phyloP scores from a whole-genome alignment of 2,797 vertebrate species.

The Mormyrus hasselquistii region DNA sequence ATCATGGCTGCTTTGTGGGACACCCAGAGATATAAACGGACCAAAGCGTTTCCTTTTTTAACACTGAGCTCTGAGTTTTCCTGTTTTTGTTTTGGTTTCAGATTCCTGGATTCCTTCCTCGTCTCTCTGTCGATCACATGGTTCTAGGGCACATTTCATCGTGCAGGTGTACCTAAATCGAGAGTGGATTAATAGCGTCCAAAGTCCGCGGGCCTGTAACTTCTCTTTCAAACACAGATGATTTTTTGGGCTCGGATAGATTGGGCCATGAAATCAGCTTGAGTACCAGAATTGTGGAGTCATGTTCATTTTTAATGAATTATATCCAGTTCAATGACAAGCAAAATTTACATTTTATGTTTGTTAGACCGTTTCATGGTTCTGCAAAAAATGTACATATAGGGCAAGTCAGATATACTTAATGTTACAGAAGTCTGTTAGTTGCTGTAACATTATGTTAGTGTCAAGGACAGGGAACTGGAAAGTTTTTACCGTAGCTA shows the following conservation, averaged over 20 bases:
- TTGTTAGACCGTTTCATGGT: not conserved
- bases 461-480: not conserved
- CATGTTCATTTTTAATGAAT: not conserved
- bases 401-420: not conserved
- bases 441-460: not conserved
- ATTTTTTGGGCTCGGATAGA: not conserved
- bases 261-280: not conserved
- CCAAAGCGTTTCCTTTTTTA: not conserved
- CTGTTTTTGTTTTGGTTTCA: conserved; percentile 10
- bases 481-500: not conserved
- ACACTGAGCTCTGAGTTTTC: conserved; percentile 3
- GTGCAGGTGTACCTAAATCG: not conserved
- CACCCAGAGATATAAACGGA: not conserved
- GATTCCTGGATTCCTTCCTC: conserved; percentile 5
- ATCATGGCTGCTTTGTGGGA: conserved; percentile 6
- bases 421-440: not conserved
- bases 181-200: not conserved
- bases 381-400: not conserved
- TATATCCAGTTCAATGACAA: not conserved
- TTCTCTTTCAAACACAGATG: not conserved
- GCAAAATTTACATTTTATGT: not conserved
- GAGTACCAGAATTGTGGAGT: not conserved
- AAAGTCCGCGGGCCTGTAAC: not conserved
- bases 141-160: not conserved
- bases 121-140: not conserved